Evolutionary conservation across 2,113 vertebrate species (phyloP).

Genomic region (Hippocampus mohnikei): DNA sequence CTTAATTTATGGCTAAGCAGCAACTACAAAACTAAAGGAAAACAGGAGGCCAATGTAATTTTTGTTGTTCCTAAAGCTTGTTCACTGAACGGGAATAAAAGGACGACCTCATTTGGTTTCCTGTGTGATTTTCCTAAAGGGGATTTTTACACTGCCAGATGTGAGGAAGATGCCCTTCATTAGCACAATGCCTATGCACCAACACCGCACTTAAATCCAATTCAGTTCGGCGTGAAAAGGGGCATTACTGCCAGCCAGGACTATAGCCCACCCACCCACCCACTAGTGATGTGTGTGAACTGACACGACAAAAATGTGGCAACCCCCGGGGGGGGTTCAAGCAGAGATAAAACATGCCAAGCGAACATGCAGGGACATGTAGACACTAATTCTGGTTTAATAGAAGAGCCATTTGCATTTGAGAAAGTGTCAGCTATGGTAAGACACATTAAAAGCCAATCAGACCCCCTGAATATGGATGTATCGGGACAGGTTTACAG

Average conservation of each 20-base stretch:
- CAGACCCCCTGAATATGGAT: not conserved
- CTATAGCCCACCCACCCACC: constrained; percentile 32
- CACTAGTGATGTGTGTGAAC: constrained; percentile 4
- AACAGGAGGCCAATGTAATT: not conserved
- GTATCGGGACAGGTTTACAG: not conserved
- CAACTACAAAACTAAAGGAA: constrained; percentile 2
- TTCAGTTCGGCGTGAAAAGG: constrained; percentile 65
- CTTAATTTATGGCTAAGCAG: not conserved
- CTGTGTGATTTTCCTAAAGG: constrained; percentile 66
- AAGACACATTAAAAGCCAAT: not conserved
- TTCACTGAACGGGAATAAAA: constrained; percentile 42
- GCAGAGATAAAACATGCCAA: constrained; percentile 19
- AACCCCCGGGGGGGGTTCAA: not conserved
- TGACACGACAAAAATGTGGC: constrained; percentile 10
- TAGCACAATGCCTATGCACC: constrained; percentile 41
- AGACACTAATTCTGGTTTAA: not conserved
- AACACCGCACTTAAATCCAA: constrained; percentile 63
- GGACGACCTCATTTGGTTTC: constrained; percentile 59
- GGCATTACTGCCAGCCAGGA: constrained; percentile 43
- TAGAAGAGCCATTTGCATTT: constrained; percentile 19
- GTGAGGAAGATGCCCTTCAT: constrained; percentile 66
- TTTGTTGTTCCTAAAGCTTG: constrained; percentile 13
- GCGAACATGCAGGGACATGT: not conserved
- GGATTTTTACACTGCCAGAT: constrained; percentile 64
- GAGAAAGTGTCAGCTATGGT: not conserved